phyloP scores from a whole-genome alignment of 2,888 invertebrate species.

The Prosopocoilus inquinatus region DNA sequence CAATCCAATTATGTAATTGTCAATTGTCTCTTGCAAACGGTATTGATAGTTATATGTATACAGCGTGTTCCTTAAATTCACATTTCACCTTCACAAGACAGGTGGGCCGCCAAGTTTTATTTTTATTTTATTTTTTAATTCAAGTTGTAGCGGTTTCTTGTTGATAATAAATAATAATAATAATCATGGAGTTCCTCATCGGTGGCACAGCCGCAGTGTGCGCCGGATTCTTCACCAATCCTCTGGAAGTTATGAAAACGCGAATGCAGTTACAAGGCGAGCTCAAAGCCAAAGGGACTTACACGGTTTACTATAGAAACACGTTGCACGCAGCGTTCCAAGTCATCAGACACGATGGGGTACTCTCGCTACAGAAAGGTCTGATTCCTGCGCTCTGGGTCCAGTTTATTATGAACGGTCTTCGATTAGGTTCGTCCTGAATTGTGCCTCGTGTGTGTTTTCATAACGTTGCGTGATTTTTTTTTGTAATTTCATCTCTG shows the following conservation, averaged over 20 bases:
- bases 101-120: too few relatives aligned
- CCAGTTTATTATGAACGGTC: slow-evolving; percentile 66
- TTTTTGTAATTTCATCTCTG: too few relatives aligned
- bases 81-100: too few relatives aligned
- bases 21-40: too few relatives aligned
- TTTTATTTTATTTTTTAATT: too few relatives aligned
- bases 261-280: slow-evolving; percentile 77
- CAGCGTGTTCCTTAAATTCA: too few relatives aligned
- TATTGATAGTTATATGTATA: too few relatives aligned
- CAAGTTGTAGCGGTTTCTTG: too few relatives aligned
- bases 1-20: too few relatives aligned
- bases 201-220: slow-evolving; percentile 59
- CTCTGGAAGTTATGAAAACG: slow-evolving; percentile 88
- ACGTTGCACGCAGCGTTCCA: slow-evolving; percentile 68
- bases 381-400: slow-evolving; percentile 81
- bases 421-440: slow-evolving; percentile 51
- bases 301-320: slow-evolving; percentile 65
- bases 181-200: slow-evolving; percentile 46
- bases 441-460: too few relatives aligned
- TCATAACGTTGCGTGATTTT: too few relatives aligned
- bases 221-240: slow-evolving; percentile 81
- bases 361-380: slow-evolving; percentile 73
- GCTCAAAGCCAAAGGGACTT: slow-evolving; percentile 60
- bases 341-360: slow-evolving; percentile 63
- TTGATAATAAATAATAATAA: too few relatives aligned